Evolutionary conservation across 2,797 vertebrate genomes (phyloP), one percentile per base, ranked within the genome.

Genomic region (Morelia viridis): DNA sequence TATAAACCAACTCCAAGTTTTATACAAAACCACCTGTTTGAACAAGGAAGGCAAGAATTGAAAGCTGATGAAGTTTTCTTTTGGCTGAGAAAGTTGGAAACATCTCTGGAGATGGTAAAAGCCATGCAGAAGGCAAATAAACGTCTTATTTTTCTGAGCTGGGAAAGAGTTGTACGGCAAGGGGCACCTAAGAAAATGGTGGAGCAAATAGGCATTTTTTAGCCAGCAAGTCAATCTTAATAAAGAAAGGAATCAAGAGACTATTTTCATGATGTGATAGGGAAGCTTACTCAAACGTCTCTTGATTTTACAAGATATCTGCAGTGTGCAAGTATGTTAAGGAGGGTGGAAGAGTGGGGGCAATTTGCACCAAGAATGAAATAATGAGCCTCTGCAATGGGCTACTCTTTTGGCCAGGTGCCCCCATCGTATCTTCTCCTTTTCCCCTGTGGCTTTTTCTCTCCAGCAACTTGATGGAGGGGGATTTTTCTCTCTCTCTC

Each of bases 301-400:
- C 0, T 92, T 95, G 95, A 95, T 96, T 92, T 92, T 68, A 41
- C 12, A 24, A 0, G 46, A 87, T 71, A 61, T 85, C 0, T 0
- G 13, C 35, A 89, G 68, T 26, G 41, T 88, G 41, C 41, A 41
- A 41, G 2, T 41, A 41, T 41, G 41, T 41, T 41, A 41, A 41
- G 41, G 41, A 41, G 41, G 41, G 41, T 41, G 41, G 41, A 41
- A 41, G 41, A 41, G 41, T 41, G 41, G 41, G 41, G 41, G 41
- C 41, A 41, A 41, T 41, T 41, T 41, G 41, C 41, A 41, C 2
- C 41, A 41, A 41, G 41, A 41, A 41, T 41, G 41, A 41, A 41
- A 41, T 41, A 41, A 41, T 41, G 41, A 3, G 41, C 41, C 41
- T 41, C 41, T 41, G 2, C 41, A 41, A 41, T 41, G 41, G 41